phyloP scores from a whole-genome alignment of 2,797 vertebrate genomes.

The Megaceryle alcyon region DNA sequence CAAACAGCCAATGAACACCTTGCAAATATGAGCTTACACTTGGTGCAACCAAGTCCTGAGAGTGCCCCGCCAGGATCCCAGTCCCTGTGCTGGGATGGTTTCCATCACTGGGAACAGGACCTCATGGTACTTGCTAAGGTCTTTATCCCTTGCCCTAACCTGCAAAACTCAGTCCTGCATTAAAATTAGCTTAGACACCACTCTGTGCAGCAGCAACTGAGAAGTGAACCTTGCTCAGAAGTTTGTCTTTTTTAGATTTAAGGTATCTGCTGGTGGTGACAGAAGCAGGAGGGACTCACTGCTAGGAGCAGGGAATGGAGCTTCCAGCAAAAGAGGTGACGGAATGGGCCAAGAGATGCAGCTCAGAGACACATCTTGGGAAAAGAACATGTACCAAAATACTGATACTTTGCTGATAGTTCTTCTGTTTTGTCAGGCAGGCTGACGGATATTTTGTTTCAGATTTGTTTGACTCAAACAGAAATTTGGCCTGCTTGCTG shows the following conservation, averaged over 20 bases:
- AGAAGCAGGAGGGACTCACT: neutral
- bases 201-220: neutral
- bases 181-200: neutral
- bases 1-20: neutral
- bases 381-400: neutral
- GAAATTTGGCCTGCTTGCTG: neutral
- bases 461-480: accelerated
- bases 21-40: accelerated
- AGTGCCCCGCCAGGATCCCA: accelerated
- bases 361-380: neutral
- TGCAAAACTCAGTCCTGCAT: neutral
- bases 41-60: neutral
- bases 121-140: neutral
- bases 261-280: neutral
- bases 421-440: neutral
- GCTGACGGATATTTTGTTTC: neutral
- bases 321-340: neutral
- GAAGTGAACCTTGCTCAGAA: neutral
- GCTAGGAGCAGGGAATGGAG: neutral
- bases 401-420: neutral
- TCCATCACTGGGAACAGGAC: neutral
- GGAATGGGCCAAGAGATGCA: neutral
- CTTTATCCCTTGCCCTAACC: neutral
- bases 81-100: neutral
- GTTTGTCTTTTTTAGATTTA: neutral